Percentiles rank a stretch among this genome's conserved stretches.
Evolutionary conservation across 2,888 invertebrate genomes (phyloP).

Genomic region (Drosophila mulleri): DNA sequence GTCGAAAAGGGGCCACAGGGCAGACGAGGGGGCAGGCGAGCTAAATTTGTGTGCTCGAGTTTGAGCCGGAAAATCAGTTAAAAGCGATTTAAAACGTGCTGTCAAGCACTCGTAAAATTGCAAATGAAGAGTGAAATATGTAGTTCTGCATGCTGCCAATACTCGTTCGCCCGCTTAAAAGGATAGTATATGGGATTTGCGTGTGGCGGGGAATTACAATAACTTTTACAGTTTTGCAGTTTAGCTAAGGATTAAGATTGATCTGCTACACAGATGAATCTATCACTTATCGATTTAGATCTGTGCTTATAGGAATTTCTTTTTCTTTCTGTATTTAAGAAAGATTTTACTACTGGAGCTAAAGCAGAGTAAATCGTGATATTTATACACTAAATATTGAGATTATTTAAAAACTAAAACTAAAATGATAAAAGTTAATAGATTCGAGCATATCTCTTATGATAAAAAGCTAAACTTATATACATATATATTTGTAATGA

Average conservation of each 20-base stretch:
- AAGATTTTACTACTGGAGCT: too few species aligned
- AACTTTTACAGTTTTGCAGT: background rate
- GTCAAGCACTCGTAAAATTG: slow-evolving; percentile 52
- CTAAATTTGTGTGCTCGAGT: slow-evolving; percentile 46
- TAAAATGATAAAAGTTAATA: too few species aligned
- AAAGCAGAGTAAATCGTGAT: too few species aligned
- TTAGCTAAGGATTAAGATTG: background rate
- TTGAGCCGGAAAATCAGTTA: slow-evolving; percentile 69
- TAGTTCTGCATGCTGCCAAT: slow-evolving; percentile 9
- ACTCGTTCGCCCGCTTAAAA: background rate
- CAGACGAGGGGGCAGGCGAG: slow-evolving; percentile 13
- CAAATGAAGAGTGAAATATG: slow-evolving; percentile 25
- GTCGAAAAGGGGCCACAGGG: background rate
- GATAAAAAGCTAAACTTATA: too few species aligned
- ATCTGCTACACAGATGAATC: background rate
- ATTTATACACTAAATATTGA: too few species aligned
- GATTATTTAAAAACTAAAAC: too few species aligned
- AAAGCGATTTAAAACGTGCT: slow-evolving; percentile 56
- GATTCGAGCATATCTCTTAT: too few species aligned
- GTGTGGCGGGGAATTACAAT: background rate
- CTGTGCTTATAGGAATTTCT: background rate
- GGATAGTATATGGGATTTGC: background rate
- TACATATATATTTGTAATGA: too few species aligned
- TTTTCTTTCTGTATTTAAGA: too few species aligned
- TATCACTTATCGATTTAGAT: background rate